phyloP scores from a whole-genome alignment of 2,888 invertebrate species.

The Cremastinae sp. region DNA sequence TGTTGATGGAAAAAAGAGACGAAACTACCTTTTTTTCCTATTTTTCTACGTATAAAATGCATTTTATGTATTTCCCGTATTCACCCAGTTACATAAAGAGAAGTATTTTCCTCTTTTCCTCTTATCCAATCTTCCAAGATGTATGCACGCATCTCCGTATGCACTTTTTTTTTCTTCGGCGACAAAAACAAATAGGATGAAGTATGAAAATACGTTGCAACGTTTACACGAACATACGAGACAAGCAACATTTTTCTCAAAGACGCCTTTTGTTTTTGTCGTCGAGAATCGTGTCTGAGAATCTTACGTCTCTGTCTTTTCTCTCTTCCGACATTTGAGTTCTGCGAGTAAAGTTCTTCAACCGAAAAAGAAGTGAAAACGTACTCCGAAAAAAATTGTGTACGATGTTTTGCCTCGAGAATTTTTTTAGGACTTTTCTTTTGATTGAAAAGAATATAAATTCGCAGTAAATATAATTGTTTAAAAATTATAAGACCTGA shows the following conservation, averaged over 20 bases:
- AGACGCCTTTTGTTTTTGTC: slow-evolving; percentile 25
- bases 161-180: not conserved
- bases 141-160: not conserved
- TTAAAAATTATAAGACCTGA: no score
- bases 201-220: slow-evolving; percentile 45
- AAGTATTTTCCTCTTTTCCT: slow-evolving; percentile 1
- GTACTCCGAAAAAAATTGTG: no score
- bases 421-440: no score
- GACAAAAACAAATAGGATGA: slow-evolving; percentile 36
- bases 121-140: not conserved
- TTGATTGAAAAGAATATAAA: no score
- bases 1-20: no score
- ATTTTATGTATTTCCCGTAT: slow-evolving; percentile 8
- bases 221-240: slow-evolving; percentile 13
- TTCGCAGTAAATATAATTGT: no score
- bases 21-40: not conserved
- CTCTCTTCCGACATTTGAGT: no score
- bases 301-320: not conserved
- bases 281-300: not conserved
- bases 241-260: slow-evolving; percentile 54
- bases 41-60: slow-evolving; percentile 5
- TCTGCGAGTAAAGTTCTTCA: no score
- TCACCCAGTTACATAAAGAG: slow-evolving; percentile 35
- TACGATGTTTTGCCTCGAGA: no score
- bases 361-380: no score